Percentiles rank a stretch among this genome's conserved stretches.
Evolutionary conservation across 2,888 invertebrate species (phyloP).

Genomic region (Pristionchus entomophagus): DNA sequence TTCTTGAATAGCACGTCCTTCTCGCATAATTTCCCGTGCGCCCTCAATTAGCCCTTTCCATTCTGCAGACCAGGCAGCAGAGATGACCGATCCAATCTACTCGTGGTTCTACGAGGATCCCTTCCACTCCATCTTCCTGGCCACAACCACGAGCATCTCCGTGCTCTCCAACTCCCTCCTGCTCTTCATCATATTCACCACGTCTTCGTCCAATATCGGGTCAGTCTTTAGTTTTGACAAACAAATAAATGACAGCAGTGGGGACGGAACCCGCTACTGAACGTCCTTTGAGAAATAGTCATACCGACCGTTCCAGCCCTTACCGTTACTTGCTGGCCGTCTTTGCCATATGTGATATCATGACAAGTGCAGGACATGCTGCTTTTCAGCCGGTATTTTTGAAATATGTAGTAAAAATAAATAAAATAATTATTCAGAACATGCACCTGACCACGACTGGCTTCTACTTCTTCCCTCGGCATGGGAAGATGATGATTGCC

Average conservation of each 20-base stretch:
- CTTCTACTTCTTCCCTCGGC: conserved; percentile 26
- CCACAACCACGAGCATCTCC: not conserved
- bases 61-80: not conserved
- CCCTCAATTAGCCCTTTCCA: not conserved
- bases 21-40: not conserved
- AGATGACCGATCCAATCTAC: not conserved
- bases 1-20: too few species aligned
- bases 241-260: too few species aligned
- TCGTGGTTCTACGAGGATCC: conserved; percentile 25
- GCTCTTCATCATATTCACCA: not conserved
- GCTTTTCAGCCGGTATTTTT: not conserved
- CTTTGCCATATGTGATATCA: conserved; percentile 7
- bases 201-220: not conserved
- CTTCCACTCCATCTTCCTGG: conserved; percentile 17
- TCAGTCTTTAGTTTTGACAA: too few species aligned
- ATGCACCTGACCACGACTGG: conserved; percentile 25
- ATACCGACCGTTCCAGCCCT: too few species aligned
- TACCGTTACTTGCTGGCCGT: not conserved
- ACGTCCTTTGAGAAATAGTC: too few species aligned
- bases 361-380: not conserved
- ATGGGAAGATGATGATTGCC: not conserved
- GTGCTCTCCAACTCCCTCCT: not conserved
- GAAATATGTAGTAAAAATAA: not conserved
- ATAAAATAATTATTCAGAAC: not conserved
- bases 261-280: too few species aligned